Conservation (phyloP, 2,113 vertebrate species). For the Neolamprologus sp. region DNA sequence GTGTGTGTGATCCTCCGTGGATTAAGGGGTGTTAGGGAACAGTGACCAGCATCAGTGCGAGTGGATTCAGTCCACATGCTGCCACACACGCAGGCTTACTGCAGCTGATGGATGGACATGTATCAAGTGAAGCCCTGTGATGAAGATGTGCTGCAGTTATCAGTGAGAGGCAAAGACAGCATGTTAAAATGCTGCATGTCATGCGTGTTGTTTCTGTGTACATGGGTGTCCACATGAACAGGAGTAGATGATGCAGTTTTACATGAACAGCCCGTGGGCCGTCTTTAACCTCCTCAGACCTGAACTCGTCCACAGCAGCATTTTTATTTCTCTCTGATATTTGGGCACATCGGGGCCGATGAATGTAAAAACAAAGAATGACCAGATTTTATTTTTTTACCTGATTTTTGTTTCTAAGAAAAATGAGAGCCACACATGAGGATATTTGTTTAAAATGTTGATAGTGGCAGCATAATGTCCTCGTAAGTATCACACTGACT, state of each 20-base stretch:
- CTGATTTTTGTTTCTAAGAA: neutral
- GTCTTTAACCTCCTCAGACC: neutral
- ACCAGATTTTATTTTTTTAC: neutral
- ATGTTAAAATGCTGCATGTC: neutral
- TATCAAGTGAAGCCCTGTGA: neutral
- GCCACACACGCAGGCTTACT: neutral
- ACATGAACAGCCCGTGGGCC: neutral
- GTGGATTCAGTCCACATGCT: slow-evolving; percentile 37
- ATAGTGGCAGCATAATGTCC: neutral
- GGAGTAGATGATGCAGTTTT: neutral
- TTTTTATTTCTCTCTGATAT: neutral
- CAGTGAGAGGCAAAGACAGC: neutral
- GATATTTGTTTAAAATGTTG: neutral
- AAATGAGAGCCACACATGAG: neutral
- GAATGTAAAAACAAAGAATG: neutral
- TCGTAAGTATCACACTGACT: neutral
- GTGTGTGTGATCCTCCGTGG: neutral
- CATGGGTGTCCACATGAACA: neutral
- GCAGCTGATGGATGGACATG: neutral
- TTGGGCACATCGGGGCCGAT: neutral
- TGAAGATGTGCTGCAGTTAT: neutral
- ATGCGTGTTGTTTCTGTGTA: neutral
- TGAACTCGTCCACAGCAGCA: neutral
- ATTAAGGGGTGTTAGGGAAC: slow-evolving; percentile 44
- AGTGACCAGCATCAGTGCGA: slow-evolving; percentile 49